Evolutionary conservation across 2,113 vertebrate genomes (phyloP).

Genomic region (Anarrhichthys ocellatus): DNA sequence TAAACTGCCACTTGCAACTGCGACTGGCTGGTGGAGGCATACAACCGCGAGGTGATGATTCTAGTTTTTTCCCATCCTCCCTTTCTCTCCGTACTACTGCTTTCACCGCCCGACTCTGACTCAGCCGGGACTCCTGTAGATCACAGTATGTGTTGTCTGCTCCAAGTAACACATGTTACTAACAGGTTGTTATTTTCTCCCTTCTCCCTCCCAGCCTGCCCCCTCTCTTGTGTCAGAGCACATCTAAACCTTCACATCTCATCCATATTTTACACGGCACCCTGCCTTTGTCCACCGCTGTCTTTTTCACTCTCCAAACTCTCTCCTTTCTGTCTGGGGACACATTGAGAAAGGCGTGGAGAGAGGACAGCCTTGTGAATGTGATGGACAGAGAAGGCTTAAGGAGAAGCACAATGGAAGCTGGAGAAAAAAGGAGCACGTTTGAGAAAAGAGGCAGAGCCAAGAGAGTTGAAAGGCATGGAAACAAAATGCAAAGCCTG

Average conservation of each 20-base stretch:
- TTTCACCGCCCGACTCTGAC: background rate
- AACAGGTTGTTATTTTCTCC: conserved; percentile 19
- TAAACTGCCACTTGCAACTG: background rate
- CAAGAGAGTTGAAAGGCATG: background rate
- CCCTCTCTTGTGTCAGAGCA: conserved; percentile 1
- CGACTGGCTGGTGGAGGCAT: background rate
- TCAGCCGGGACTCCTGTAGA: conserved; percentile 17
- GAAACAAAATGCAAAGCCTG: conserved; percentile 16
- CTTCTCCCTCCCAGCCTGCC: background rate
- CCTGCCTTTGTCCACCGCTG: conserved; percentile 9
- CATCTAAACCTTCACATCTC: conserved; percentile 21
- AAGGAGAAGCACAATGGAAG: conserved; percentile 14
- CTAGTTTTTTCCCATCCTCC: background rate
- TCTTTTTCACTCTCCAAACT: conserved; percentile 24
- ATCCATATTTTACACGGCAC: conserved; percentile 47
- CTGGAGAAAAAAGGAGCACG: conserved; percentile 6
- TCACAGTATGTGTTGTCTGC: conserved; percentile 21
- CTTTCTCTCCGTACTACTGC: background rate
- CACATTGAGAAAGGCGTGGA: background rate
- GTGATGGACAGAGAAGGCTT: conserved; percentile 24
- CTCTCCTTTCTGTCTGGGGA: conserved; percentile 6
- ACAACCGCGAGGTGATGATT: background rate
- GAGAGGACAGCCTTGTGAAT: conserved; percentile 6
- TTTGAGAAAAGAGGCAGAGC: background rate
- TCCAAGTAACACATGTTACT: conserved; percentile 14